Percentiles rank a stretch among this genome's conserved stretches.
phyloP scores from a whole-genome alignment of 1,140 invertebrate species.

The Sesamia nonagrioides region DNA sequence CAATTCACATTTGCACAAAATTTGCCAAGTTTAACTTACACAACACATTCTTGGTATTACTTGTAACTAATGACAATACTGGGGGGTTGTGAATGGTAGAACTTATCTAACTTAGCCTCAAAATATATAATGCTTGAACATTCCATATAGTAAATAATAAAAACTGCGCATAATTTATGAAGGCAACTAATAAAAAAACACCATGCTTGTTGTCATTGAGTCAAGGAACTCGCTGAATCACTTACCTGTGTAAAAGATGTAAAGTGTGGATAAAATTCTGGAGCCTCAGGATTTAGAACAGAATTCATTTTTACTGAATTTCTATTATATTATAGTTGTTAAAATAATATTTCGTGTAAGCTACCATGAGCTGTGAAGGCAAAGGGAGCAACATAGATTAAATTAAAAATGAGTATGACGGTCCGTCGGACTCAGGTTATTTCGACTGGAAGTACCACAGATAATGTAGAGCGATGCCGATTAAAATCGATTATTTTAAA shows the following conservation, averaged over 20 bases:
- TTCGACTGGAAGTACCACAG: too few species aligned
- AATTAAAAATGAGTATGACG: constrained; percentile 43
- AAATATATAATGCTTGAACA: too few species aligned
- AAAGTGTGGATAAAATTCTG: constrained; percentile 75
- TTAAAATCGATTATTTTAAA: too few species aligned
- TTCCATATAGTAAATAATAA: background rate
- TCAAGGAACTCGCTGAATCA: constrained; percentile 56
- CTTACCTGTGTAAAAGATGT: constrained; percentile 72
- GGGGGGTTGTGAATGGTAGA: too few species aligned
- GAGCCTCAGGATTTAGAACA: constrained; percentile 75
- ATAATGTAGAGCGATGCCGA: too few species aligned
- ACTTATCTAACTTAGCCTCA: too few species aligned
- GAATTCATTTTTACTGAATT: constrained; percentile 72
- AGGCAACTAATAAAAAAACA: constrained; percentile 26
- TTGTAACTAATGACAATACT: background rate
- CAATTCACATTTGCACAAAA: too few species aligned
- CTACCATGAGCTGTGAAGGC: constrained; percentile 61
- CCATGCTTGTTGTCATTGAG: constrained; percentile 48
- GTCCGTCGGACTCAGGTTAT: too few species aligned
- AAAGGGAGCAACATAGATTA: constrained; percentile 35
- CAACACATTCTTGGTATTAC: too few species aligned
- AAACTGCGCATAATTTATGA: constrained; percentile 15
- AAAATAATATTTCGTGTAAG: constrained; percentile 22
- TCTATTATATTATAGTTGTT: constrained; percentile 9
- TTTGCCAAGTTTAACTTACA: too few species aligned